Percentiles rank a stretch among this genome's conserved stretches.
These are phyloP conservation scores for Euura saliciscinereae DNA, from an alignment of 1,140 invertebrate genomes.

Conservation along the genomic window DNA sequence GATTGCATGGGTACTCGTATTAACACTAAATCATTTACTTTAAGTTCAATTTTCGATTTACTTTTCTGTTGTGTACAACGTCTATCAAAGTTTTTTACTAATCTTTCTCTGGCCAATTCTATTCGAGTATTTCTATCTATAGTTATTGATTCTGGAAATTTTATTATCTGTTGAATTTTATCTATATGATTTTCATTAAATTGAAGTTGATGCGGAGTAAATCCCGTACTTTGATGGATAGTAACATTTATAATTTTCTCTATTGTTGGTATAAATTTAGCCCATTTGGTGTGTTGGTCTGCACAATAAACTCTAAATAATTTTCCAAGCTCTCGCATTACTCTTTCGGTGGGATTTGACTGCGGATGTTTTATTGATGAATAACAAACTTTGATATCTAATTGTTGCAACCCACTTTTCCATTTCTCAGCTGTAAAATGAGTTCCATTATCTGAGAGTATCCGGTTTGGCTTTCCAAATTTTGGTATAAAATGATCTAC, in stretches of 20 bases:
- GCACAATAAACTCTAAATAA: conserved; percentile 24
- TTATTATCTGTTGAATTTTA: background rate
- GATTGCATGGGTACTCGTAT: background rate
- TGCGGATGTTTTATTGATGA: conserved; percentile 22
- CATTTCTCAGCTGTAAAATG: conserved; percentile 24
- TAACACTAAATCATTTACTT: background rate
- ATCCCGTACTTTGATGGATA: conserved; percentile 22
- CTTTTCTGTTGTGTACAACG: background rate
- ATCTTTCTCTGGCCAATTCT: conserved; percentile 9
- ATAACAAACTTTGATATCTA: conserved; percentile 19
- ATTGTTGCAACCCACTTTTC: conserved; percentile 16
- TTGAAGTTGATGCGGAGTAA: conserved; percentile 27
- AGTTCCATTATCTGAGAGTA: conserved; percentile 25
- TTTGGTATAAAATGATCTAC: conserved; percentile 16
- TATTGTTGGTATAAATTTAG: conserved; percentile 16
- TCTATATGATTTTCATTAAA: conserved; percentile 11
- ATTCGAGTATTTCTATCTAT: background rate
- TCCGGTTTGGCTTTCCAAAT: conserved; percentile 20
- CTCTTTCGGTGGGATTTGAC: conserved; percentile 24
- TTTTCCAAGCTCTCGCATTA: conserved; percentile 23
- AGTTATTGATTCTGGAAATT: background rate
- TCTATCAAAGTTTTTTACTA: background rate
- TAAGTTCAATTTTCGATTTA: conserved; percentile 3
- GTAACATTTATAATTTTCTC: conserved; percentile 22
- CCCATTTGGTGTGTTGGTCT: conserved; percentile 22